Base-by-base conservation (phyloP, 2,113 vertebrate genomes). In the Zosterops borbonicus region DNA sequence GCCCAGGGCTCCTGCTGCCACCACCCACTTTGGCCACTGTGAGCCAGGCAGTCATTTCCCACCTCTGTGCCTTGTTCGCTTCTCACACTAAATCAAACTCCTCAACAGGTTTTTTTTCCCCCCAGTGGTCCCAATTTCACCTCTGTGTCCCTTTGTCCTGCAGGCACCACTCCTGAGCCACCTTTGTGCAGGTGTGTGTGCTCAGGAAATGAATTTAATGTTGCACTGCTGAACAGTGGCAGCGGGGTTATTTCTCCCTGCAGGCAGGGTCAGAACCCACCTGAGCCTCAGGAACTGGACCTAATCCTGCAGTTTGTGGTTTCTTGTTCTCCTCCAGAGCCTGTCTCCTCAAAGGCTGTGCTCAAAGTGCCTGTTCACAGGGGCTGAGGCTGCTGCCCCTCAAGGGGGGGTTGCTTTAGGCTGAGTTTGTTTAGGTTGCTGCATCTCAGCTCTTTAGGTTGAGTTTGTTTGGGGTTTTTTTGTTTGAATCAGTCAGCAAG, bases 21-120 rank as follows among this genome's bases (percentile, higher is more conserved):
- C 68, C 1, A 0, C 17, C 53, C 5, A 0, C 0, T 0, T 1
- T 12, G 53, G 22, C 15, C 14, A 0, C 9, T 4, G 16, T 4
- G 3, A 4, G 23, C 37, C 6, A 10, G 25, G 47, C 53, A 21
- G 2, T 20, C 5, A 1, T 14, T 69, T 42, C 29, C 80, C 10
- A 0, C 19, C 7, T 23, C n/a, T 24, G 14, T 3, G 22, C 17
- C 28, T 33, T 29, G 4, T 20, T 55, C 3, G 0, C 3, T 25
- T 80, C 14, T 33, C 37, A 9, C 47, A 31, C 33, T 23, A 49
- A 75, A 67, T 50, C 29, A 37, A 53, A 58, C 39, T 92, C 50
- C 67, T 29, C 44, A 14, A 16, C 14, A 4, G 10, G 12, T 67
- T 12, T 52, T 50, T 31, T 17, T 19, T 19, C 11, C n/a, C 50